A percentile compares a stretch with the other conserved stretches of the same genome.
Conservation (phyloP, 1,140 invertebrate species). For the Cydia fagiglandana region DNA sequence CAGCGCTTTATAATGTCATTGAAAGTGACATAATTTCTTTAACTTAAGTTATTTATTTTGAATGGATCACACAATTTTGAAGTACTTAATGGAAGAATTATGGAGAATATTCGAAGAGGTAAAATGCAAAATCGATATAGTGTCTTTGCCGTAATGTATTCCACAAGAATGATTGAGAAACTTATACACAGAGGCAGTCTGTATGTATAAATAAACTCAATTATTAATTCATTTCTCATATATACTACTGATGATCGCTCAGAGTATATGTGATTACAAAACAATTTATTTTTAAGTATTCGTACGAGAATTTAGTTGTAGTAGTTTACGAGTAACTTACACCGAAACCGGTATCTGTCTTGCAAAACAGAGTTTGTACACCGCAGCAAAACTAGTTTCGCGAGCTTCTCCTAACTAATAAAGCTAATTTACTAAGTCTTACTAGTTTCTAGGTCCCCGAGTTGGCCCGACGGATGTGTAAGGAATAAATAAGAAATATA, state of each 20-base stretch:
- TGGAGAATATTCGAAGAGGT: no score
- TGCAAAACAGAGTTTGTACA: not conserved
- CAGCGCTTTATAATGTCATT: not conserved
- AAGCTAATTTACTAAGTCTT: constrained; percentile 28
- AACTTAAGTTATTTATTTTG: not conserved
- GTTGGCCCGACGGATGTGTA: constrained; percentile 4
- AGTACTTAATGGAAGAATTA: not conserved
- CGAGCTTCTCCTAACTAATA: not conserved
- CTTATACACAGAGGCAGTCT: no score
- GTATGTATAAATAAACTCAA: no score
- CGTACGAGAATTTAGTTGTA: no score
- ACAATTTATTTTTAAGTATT: not conserved
- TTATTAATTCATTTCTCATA: no score
- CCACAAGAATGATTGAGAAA: no score
- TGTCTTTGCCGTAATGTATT: no score
- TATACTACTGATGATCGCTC: no score
- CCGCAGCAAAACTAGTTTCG: constrained; percentile 14
- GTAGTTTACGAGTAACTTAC: not conserved
- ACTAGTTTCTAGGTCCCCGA: not conserved
- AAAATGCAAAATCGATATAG: no score
- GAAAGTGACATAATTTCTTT: not conserved
- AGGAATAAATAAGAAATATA: constrained; percentile 24
- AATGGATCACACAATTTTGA: not conserved
- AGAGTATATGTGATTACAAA: no score
- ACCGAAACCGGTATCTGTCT: not conserved